Evolutionary conservation across 2,113 vertebrate genomes (phyloP).

Genomic region (Nesogale talazaci): DNA sequence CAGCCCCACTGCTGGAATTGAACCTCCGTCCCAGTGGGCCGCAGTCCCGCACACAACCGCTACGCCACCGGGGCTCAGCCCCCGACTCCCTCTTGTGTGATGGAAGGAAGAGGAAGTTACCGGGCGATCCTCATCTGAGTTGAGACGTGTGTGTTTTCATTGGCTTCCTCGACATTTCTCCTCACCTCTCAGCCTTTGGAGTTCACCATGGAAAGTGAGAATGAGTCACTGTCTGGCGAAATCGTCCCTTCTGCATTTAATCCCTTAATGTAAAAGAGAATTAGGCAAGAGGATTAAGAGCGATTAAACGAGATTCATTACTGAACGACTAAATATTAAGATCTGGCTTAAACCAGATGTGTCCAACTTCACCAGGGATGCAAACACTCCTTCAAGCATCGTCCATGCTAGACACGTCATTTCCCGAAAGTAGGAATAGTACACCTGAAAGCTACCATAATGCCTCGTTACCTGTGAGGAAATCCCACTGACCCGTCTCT

Average conservation of each 20-base stretch:
- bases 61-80: no score
- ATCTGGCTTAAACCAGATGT: slow-evolving; percentile 48
- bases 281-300: slow-evolving; percentile 76
- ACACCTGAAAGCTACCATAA: not conserved
- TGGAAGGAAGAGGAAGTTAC: slow-evolving; percentile 53
- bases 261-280: slow-evolving; percentile 78
- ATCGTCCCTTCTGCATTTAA: slow-evolving; percentile 60
- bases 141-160: slow-evolving; percentile 38
- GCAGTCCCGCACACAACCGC: no score
- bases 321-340: slow-evolving; percentile 77
- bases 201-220: slow-evolving; percentile 13
- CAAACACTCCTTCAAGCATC: not conserved
- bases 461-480: not conserved
- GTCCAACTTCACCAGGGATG: not conserved
- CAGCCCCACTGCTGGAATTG: no score
- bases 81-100: not conserved
- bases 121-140: slow-evolving; percentile 22
- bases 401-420: not conserved
- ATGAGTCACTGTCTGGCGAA: slow-evolving; percentile 65
- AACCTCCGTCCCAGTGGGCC: no score
- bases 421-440: not conserved
- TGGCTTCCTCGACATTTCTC: not conserved
- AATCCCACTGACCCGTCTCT: not conserved
- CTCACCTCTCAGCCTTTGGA: slow-evolving; percentile 42
- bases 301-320: slow-evolving; percentile 77